phyloP scores from a whole-genome alignment of 2,113 vertebrate genomes.

The Pterophyllum scalare region DNA sequence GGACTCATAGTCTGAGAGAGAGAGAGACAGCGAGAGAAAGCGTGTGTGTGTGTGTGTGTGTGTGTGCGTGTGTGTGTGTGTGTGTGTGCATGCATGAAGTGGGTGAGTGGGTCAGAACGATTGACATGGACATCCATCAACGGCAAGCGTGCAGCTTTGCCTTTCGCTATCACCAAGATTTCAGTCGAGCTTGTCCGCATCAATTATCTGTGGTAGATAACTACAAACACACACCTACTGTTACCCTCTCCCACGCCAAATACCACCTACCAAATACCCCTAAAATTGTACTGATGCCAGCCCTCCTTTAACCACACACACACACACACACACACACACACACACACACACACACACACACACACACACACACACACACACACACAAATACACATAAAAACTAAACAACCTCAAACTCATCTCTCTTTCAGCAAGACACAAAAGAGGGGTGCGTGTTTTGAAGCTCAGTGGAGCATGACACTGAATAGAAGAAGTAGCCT shows the following conservation, averaged over 20 bases:
- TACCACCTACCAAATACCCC: slow-evolving; percentile 9
- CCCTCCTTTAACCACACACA: background rate
- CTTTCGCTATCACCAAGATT: slow-evolving; percentile 69
- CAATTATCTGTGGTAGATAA: slow-evolving; percentile 70
- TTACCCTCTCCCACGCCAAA: slow-evolving; percentile 9
- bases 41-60: slow-evolving; percentile 15
- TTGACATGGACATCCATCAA: slow-evolving; percentile 73
- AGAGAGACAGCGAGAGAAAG: slow-evolving; percentile 28
- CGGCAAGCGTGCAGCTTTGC: slow-evolving; percentile 19
- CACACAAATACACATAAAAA: slow-evolving; percentile 7
- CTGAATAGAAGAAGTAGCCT: slow-evolving; percentile 62
- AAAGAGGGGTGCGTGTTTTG: slow-evolving; percentile 59
- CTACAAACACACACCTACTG: slow-evolving; percentile 14
- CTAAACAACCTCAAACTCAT: slow-evolving; percentile 46
- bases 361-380: background rate
- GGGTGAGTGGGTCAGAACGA: slow-evolving; percentile 47
- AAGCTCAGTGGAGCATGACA: slow-evolving; percentile 71
- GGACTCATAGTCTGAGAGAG: slow-evolving; percentile 16
- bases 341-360: background rate
- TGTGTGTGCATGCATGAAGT: background rate
- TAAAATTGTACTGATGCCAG: slow-evolving; percentile 20
- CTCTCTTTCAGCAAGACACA: slow-evolving; percentile 69
- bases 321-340: background rate
- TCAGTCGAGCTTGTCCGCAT: slow-evolving; percentile 69
- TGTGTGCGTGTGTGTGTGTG: slow-evolving; percentile 12